phyloP scores from a whole-genome alignment of 2,113 vertebrate species.

The Porphyrio hochstetteri region DNA sequence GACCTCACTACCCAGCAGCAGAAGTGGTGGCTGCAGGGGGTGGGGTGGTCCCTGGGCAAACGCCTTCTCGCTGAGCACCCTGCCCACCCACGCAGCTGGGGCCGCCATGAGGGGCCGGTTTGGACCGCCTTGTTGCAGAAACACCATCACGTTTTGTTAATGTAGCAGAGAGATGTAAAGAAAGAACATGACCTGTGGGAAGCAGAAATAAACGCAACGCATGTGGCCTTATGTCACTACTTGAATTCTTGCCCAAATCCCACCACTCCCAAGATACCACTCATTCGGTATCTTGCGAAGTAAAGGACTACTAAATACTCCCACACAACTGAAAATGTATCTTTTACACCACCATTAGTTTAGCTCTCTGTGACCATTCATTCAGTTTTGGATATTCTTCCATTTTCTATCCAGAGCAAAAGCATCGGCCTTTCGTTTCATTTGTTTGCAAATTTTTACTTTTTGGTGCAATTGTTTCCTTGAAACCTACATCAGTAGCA shows the following conservation, averaged over 20 bases:
- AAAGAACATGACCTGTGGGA: background rate
- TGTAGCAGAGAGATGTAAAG: background rate
- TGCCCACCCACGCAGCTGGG: background rate
- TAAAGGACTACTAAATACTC: background rate
- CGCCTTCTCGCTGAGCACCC: accelerated
- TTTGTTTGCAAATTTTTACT: background rate
- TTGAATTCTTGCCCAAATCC: background rate
- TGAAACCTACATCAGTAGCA: background rate
- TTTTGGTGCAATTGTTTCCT: background rate
- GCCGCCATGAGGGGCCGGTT: accelerated
- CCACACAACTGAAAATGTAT: background rate
- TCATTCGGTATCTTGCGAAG: background rate
- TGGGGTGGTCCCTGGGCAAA: background rate
- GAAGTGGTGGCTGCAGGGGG: background rate
- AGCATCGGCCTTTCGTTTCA: background rate
- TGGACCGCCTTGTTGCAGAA: background rate
- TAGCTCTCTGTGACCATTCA: background rate
- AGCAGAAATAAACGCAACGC: background rate
- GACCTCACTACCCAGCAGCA: background rate
- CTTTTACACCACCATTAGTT: background rate
- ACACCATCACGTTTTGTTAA: accelerated
- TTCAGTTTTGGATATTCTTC: background rate
- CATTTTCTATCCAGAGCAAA: background rate
- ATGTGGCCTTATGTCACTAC: accelerated
- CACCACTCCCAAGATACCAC: background rate